phyloP scores from a whole-genome alignment of 35 echinoderm and acorn worm genomes.

The Lytechinus pictus region DNA sequence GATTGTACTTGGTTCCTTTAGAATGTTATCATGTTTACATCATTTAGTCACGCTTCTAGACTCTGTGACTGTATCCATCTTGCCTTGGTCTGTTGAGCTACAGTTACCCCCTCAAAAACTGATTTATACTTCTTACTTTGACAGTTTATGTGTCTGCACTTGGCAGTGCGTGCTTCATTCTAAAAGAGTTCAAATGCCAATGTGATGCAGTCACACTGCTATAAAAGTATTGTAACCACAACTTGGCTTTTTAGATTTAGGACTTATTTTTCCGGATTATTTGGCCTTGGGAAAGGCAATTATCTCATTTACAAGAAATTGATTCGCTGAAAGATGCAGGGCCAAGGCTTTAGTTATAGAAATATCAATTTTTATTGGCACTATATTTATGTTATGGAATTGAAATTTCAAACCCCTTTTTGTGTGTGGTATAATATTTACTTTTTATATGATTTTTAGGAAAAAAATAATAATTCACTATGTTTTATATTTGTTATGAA shows the following conservation, averaged over 20 bases:
- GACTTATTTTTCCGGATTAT: background rate
- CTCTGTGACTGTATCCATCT: background rate
- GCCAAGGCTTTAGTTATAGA: background rate
- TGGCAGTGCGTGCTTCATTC: background rate
- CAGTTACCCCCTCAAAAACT: background rate
- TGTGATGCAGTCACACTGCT: background rate
- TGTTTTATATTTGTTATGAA: no score
- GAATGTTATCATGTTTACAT: conserved; percentile 14
- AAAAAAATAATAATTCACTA: no score
- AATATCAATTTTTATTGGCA: background rate
- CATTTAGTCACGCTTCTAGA: conserved; percentile 1
- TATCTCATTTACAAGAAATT: background rate
- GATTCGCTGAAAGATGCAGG: background rate
- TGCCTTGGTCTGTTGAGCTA: background rate
- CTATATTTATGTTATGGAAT: no score
- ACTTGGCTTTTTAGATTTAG: background rate
- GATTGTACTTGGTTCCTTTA: background rate
- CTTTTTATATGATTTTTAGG: no score
- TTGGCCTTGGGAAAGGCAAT: background rate
- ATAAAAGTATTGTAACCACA: background rate
- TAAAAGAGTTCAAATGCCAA: background rate
- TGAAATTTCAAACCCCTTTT: no score
- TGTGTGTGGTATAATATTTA: no score
- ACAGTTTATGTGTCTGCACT: background rate
- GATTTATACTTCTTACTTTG: background rate